Percentiles rank a stretch among this genome's conserved stretches.
Evolutionary conservation across 2,888 invertebrate genomes (phyloP).

Genomic region (Bembecia ichneumoniformis): DNA sequence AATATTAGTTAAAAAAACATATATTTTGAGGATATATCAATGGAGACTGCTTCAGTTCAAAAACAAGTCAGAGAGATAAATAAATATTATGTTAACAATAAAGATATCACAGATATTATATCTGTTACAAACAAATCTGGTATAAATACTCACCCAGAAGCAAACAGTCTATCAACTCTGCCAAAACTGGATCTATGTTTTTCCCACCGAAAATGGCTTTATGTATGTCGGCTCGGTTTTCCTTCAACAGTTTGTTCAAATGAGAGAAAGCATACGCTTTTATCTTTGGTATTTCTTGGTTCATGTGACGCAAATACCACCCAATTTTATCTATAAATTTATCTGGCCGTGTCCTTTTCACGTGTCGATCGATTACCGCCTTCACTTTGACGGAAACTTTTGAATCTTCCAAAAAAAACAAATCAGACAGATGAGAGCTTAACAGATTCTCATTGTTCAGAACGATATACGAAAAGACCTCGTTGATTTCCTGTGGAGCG

Average conservation of each 20-base stretch:
- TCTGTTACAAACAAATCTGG: no score
- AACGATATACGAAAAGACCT: conserved; percentile 84
- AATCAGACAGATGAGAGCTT: conserved; percentile 80
- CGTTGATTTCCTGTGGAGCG: conserved; percentile 79
- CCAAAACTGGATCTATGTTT: conserved; percentile 78
- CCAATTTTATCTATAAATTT: conserved; percentile 76
- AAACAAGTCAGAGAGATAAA: neutral
- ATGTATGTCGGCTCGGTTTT: conserved; percentile 79
- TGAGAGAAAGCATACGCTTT: conserved; percentile 81
- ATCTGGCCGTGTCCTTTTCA: conserved; percentile 65
- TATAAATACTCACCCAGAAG: conserved; percentile 69
- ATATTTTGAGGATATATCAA: no score
- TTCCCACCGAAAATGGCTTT: conserved; percentile 80
- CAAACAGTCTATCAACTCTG: conserved; percentile 78
- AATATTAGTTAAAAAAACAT: no score
- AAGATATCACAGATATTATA: no score
- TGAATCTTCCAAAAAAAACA: conserved; percentile 86
- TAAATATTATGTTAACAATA: no score
- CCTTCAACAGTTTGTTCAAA: conserved; percentile 77
- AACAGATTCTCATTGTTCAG: conserved; percentile 78
- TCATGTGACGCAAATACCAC: conserved; percentile 77
- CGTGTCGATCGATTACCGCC: conserved; percentile 73
- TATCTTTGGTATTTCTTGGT: conserved; percentile 86
- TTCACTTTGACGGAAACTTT: conserved; percentile 76
- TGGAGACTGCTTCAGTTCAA: no score